Evolutionary conservation across 1,140 invertebrate species (phyloP), one percentile per base, ranked within the genome.

Genomic region (Phocides pigmalion): DNA sequence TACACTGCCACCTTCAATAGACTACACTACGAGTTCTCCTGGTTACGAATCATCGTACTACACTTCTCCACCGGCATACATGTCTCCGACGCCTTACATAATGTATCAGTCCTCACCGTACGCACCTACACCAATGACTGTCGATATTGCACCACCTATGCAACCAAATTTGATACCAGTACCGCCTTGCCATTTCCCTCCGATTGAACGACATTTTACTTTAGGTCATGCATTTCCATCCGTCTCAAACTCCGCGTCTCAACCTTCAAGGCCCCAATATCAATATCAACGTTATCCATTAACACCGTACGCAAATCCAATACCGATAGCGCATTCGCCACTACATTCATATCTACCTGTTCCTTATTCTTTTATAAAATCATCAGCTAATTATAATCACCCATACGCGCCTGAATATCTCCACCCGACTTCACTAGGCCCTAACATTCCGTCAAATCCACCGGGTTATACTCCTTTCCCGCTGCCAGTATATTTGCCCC

Each of bases 101-200:
- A 62, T 86, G 19, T 87, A 79, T 46, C 64, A 81, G 4, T 50
- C 79, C 1, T 64, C 39, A n/a, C 22, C 53, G 25, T 22, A 20
- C 8, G 1, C 37, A 3, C 17, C 51, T n/a, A 3, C 20, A 54
- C 35, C 50, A 8, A 8, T 11, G 3, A 35, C 16, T 3, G 32
- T 53, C 19, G 17, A 12, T 3, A 6, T 19, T 20, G 9, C 16
- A 6, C 3, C 72, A 44, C 44, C 72, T 20, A 28, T 41, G 16
- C 58, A 28, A 11, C 25, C 39, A 9, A 8, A 39, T 12, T 8
- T 56, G 37, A 0, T 39, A 20, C 0, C 71, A 51, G 12, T 70
- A 4, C 28, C 74, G 9, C 28, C 0, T 53, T 37, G 25, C 12
- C 50, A 17, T 14, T 66, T 62, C 25, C 64, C 67, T 12, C 37